These are phyloP conservation scores for Tetragonula carbonaria DNA, from an alignment of 2,888 invertebrate species.

Conservation along the genomic window DNA sequence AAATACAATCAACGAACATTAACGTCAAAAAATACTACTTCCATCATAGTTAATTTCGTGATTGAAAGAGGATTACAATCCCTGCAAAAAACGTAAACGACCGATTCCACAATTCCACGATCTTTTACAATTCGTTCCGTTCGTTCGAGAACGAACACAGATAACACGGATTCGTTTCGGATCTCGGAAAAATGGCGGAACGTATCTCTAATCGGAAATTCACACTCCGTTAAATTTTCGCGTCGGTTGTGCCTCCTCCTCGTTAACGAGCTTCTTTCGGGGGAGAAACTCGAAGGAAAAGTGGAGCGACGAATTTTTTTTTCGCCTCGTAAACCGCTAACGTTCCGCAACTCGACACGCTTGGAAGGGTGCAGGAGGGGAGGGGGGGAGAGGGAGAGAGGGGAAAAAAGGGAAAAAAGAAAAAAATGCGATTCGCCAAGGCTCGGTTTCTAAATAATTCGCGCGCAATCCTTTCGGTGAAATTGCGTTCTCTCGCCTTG, in stretches of 20 bases:
- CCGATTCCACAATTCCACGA: neutral
- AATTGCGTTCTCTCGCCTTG: slow-evolving; percentile 13
- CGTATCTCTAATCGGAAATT: slow-evolving; percentile 78
- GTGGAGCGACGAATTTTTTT: slow-evolving; percentile 51
- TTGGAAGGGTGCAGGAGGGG: too few species aligned
- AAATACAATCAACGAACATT: too few species aligned
- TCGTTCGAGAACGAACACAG: neutral
- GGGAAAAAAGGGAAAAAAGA: too few species aligned
- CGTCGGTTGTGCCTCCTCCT: slow-evolving; percentile 51
- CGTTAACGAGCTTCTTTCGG: slow-evolving; percentile 71
- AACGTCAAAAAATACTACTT: neutral
- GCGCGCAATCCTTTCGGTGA: slow-evolving; percentile 3
- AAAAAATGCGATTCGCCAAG: slow-evolving; percentile 33
- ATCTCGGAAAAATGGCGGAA: slow-evolving; percentile 42
- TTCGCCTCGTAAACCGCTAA: slow-evolving; percentile 20
- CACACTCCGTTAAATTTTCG: slow-evolving; percentile 76
- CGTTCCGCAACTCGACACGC: neutral
- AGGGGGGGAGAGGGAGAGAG: too few species aligned
- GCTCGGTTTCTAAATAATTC: slow-evolving; percentile 38
- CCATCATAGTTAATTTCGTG: neutral
- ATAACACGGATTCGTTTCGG: slow-evolving; percentile 43
- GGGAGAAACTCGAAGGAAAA: slow-evolving; percentile 55
- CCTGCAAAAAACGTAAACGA: neutral
- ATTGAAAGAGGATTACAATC: too few species aligned
- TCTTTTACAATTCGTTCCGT: neutral